Evolutionary conservation across 2,113 vertebrate genomes (phyloP).

Genomic region (Rhizomys pruinosus): DNA sequence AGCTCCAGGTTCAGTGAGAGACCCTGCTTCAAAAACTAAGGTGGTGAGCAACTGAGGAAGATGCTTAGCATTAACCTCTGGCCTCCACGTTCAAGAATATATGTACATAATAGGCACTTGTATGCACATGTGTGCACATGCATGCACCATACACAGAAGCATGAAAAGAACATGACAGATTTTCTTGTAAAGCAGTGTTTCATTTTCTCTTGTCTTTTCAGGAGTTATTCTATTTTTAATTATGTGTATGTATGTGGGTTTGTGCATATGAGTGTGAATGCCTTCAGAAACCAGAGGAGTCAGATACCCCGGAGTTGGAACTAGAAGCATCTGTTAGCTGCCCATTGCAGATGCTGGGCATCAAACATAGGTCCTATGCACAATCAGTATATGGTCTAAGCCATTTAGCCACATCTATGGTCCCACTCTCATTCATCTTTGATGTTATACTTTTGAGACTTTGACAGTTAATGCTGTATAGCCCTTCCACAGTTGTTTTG

Average conservation of each 20-base stretch:
- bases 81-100: background rate
- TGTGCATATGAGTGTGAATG: too few species aligned
- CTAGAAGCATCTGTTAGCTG: background rate
- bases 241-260: background rate
- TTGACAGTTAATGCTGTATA: background rate
- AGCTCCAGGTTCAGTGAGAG: background rate
- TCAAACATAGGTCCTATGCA: background rate
- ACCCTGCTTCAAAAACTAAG: background rate
- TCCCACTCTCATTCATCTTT: background rate
- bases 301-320: background rate
- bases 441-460: conserved; percentile 29
- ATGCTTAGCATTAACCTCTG: background rate
- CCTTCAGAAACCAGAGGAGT: background rate
- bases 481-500: background rate
- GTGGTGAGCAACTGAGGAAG: background rate
- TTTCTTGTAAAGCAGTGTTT: conserved; percentile 22
- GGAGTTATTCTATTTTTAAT: background rate
- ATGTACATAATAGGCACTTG: too few species aligned
- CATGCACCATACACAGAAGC: background rate
- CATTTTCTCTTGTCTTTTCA: conserved; percentile 40
- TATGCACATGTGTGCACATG: background rate
- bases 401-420: background rate
- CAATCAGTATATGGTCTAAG: background rate
- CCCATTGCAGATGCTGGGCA: background rate
- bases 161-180: background rate